Base-by-base conservation (phyloP, 2,113 vertebrate species). In the Oreochromis spilurus region DNA sequence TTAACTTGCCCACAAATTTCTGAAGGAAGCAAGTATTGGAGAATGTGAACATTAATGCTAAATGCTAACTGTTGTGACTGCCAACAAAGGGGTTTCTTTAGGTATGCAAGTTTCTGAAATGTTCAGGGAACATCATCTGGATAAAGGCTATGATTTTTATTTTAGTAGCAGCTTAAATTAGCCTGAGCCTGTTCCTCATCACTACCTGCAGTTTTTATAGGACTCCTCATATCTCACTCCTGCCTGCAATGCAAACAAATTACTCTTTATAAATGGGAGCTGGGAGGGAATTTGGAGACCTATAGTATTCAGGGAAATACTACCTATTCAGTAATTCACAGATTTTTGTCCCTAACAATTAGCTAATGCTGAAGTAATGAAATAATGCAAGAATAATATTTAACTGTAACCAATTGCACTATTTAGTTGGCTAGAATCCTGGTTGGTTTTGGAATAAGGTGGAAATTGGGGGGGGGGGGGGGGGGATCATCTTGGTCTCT, bases 191-290 rank as follows among this genome's bases (percentile, higher is more conserved):
- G 45, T 48, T 48, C 36, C 36, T 38, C 45, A 16, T 48, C 2
- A 6, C 14, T 6, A 48, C 5, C 48, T 50, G 3, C 7, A 17
- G 48, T 50, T 50, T 50, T 50, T 50, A 50, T 16, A 50, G 16
- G 48, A 26, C 26, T 54, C 14, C 14, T 83, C 82, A 67, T 45
- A 72, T 79, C 24, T 16, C 57, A 53, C 81, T 48, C 48, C 92
- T 91, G 82, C 83, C 84, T 48, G 86, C 36, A 84, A 84, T 43
- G 34, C 62, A 81, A 86, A 89, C 38, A 79, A 3, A 43, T 79
- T n/a, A 58, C 81, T 67, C 34, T 40, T 50, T 58, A n/a, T 5
- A 11, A 34, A 48, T 19, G n/a, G 9, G 26, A 50, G 19, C 62
- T 45, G 13, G 6, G 52, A 21, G 77, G 12, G n/a, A 81, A 62